Conservation (phyloP, 2,888 invertebrate species). For the Atethmia centrago region DNA sequence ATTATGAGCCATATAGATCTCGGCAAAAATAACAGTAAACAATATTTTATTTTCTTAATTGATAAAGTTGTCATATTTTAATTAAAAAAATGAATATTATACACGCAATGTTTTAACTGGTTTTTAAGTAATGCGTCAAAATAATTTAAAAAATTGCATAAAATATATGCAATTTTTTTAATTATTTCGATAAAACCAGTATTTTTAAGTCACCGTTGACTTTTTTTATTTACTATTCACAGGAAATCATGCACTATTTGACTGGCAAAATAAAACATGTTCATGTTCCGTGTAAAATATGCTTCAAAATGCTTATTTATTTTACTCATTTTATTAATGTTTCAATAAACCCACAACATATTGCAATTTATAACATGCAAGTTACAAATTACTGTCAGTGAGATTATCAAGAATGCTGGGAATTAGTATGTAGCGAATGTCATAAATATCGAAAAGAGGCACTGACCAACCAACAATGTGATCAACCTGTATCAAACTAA, state of each 20-base stretch:
- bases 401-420: conserved; percentile 41
- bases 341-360: conserved; percentile 26
- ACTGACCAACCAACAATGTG: conserved; percentile 66
- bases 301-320: not conserved
- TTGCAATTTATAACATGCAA: conserved; percentile 37
- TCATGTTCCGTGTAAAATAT: not conserved
- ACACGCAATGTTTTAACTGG: no score
- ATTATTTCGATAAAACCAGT: not conserved
- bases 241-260: not conserved
- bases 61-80: not conserved
- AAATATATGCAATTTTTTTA: no score
- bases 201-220: not conserved
- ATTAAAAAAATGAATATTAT: no score
- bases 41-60: not conserved
- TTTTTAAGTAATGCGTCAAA: no score
- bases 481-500: conserved; percentile 83
- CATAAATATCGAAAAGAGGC: conserved; percentile 60
- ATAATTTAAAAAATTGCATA: no score
- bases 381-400: conserved; percentile 46
- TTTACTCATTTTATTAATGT: conserved; percentile 11
- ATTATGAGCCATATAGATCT: conserved; percentile 19
- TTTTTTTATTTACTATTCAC: not conserved
- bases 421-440: conserved; percentile 35
- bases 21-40: not conserved
- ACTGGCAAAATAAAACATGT: not conserved